Evolutionary conservation across 2,113 vertebrate genomes (phyloP).

Genomic region (Eclectus roratus): DNA sequence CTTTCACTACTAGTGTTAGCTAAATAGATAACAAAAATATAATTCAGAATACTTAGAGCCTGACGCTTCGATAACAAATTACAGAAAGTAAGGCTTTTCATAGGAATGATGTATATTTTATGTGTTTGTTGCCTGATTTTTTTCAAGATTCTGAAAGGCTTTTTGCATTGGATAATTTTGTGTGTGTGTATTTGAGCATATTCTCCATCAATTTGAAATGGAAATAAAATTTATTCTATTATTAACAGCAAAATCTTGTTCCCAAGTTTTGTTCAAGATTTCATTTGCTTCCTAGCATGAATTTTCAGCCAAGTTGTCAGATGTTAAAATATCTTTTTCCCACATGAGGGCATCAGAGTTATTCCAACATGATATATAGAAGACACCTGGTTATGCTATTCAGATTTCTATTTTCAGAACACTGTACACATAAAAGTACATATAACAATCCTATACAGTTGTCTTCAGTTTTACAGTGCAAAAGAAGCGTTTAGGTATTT

Average conservation of each 20-base stretch:
- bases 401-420: not conserved
- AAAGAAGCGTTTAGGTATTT: not conserved
- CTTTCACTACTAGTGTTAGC: not conserved
- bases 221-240: not conserved
- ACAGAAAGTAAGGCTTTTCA: not conserved
- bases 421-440: not conserved
- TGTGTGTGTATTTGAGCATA: not conserved
- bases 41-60: not conserved
- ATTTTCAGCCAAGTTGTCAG: not conserved
- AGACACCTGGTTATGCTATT: not conserved
- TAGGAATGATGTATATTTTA: not conserved
- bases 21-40: not conserved
- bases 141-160: not conserved
- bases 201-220: not conserved
- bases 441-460: not conserved
- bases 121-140: not conserved
- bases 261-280: not conserved
- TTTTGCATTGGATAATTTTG: not conserved
- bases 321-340: conserved; percentile 60
- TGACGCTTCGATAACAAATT: not conserved
- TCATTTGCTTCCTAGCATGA: not conserved
- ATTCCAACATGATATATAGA: conserved; percentile 10
- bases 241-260: not conserved
- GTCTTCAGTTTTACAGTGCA: not conserved
- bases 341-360: conserved; percentile 77